A percentile compares a stretch with the other conserved stretches of the same genome.
phyloP scores from a whole-genome alignment of 2,797 vertebrate genomes.

The Spondyliosoma cantharus region DNA sequence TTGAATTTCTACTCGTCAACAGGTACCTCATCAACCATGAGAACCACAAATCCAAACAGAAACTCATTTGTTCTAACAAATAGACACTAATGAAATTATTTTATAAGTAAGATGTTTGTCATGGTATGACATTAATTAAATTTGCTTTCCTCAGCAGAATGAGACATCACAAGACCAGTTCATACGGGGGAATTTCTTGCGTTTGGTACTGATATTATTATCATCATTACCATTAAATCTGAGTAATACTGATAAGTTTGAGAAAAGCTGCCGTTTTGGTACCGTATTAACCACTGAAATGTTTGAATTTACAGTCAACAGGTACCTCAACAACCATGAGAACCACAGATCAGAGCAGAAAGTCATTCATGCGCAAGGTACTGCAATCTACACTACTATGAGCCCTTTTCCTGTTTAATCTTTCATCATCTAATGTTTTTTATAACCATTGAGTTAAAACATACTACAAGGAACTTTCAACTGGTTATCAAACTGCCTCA shows the following conservation, averaged over 20 bases:
- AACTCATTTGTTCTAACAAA: neutral
- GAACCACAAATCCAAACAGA: neutral
- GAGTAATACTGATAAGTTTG: neutral
- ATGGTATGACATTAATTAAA: neutral
- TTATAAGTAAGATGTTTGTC: neutral
- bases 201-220: neutral
- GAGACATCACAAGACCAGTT: neutral
- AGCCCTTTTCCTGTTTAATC: neutral
- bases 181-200: rapidly evolving
- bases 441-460: neutral
- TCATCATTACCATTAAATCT: neutral
- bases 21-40: too few relatives aligned
- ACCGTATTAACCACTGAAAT: neutral
- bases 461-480: too few relatives aligned
- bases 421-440: neutral
- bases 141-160: neutral
- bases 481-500: too few relatives aligned
- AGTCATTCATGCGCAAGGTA: neutral
- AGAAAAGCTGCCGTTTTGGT: neutral
- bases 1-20: neutral
- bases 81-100: neutral
- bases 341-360: neutral
- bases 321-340: neutral
- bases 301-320: neutral
- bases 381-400: neutral